Conservation (phyloP, 2,113 vertebrate species). For the Dromiciops gliroides region DNA sequence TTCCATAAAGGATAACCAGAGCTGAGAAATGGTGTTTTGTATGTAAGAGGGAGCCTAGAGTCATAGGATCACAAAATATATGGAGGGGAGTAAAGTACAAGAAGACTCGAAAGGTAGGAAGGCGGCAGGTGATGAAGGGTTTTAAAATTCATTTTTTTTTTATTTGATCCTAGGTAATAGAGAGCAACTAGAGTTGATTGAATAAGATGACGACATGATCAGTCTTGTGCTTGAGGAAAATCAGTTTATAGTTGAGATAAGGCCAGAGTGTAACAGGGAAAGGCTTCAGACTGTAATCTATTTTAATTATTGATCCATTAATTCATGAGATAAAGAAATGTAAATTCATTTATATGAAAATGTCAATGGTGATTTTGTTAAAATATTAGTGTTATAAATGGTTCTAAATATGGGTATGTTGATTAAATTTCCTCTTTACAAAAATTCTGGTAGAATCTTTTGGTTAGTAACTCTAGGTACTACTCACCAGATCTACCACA, state of each 20-base stretch:
- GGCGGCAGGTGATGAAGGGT: background rate
- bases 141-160: background rate
- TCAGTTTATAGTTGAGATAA: background rate
- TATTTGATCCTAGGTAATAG: background rate
- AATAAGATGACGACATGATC: background rate
- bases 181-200: background rate
- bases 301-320: background rate
- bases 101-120: background rate
- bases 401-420: background rate
- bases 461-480: background rate
- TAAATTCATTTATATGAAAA: background rate
- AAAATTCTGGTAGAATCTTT: background rate
- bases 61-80: background rate
- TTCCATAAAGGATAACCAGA: background rate
- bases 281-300: background rate
- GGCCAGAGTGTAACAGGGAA: background rate
- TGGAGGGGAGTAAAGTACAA: background rate
- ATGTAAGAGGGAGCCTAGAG: background rate
- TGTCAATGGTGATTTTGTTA: background rate
- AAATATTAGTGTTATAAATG: background rate
- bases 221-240: background rate
- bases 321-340: background rate
- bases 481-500: background rate
- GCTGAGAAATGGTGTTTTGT: background rate
- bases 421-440: slow-evolving; percentile 48